phyloP scores from a whole-genome alignment of 2,797 vertebrate genomes.

The Sebastes melanostomus region DNA sequence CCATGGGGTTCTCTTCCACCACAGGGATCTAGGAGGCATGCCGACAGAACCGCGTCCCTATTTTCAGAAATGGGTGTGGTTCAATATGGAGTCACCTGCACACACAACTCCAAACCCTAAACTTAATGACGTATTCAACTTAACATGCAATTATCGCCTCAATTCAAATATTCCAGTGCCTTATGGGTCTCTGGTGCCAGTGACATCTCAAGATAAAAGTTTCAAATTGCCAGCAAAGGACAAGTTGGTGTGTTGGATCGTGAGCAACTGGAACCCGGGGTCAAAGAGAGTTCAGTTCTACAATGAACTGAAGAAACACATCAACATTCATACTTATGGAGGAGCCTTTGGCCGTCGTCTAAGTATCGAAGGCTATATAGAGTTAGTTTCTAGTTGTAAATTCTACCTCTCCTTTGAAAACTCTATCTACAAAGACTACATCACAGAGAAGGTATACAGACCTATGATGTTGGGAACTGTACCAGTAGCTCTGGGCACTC shows the following conservation, averaged over 20 bases:
- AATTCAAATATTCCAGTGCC: conserved; percentile 43
- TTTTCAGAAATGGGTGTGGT: conserved; percentile 65
- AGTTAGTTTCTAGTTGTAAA: conserved; percentile 30
- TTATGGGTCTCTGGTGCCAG: conserved; percentile 22
- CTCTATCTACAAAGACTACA: conserved; percentile 38
- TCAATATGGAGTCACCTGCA: conserved; percentile 58
- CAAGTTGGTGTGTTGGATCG: conserved; percentile 45
- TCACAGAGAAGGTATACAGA: conserved; percentile 40
- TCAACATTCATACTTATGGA: conserved; percentile 10
- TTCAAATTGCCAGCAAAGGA: conserved; percentile 36
- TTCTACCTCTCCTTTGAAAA: conserved; percentile 52
- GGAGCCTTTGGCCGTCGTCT: not conserved
- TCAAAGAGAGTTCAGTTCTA: conserved; percentile 20
- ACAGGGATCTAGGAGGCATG: conserved; percentile 1
- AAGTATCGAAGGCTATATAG: fast-evolving
- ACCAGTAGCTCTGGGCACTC: conserved; percentile 43
- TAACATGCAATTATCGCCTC: conserved; percentile 48
- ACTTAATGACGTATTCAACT: conserved; percentile 35
- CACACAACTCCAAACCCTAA: fast-evolving
- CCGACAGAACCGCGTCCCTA: conserved; percentile 14
- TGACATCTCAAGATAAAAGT: not conserved
- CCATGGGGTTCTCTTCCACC: conserved; percentile 54
- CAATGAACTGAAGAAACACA: conserved; percentile 27
- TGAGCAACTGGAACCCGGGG: not conserved
- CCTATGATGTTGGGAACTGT: not conserved